A percentile compares a stretch with the other conserved stretches of the same genome.
phyloP scores from a whole-genome alignment of 2,797 vertebrate species.

The Phylloscopus collybita region DNA sequence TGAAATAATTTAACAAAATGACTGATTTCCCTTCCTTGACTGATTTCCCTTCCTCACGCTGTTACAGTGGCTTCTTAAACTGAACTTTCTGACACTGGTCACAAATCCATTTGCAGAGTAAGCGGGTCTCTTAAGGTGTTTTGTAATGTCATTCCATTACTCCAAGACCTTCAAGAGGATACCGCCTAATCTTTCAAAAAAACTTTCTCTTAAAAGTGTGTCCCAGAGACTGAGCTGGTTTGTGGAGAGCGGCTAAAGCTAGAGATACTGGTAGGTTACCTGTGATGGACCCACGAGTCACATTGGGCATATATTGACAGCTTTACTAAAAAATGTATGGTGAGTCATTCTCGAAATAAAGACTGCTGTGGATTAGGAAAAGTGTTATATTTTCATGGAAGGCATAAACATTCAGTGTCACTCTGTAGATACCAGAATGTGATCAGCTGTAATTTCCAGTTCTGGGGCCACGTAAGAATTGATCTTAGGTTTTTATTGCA shows the following conservation, averaged over 20 bases:
- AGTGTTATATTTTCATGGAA: neutral
- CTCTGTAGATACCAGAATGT: neutral
- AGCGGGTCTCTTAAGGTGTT: fast-evolving
- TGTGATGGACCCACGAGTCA: neutral
- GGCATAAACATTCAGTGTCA: neutral
- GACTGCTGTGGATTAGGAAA: neutral
- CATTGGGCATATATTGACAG: neutral
- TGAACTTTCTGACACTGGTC: neutral
- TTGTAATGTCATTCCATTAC: neutral
- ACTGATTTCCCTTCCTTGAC: neutral
- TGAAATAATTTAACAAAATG: neutral
- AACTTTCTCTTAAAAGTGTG: neutral
- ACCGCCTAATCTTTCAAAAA: neutral
- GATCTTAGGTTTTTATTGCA: neutral
- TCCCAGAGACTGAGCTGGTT: neutral
- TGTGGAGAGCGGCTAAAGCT: neutral
- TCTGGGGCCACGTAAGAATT: fast-evolving
- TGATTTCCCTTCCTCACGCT: neutral
- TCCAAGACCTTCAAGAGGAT: neutral
- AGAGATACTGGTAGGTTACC: neutral
- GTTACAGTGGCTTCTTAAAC: neutral
- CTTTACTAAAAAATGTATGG: neutral
- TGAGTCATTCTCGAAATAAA: neutral
- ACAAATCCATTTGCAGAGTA: neutral
- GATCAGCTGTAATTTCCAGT: neutral